Percentiles rank a stretch among this genome's conserved stretches.
phyloP scores from a whole-genome alignment of 2,888 invertebrate species.

The Drosophila formosana region DNA sequence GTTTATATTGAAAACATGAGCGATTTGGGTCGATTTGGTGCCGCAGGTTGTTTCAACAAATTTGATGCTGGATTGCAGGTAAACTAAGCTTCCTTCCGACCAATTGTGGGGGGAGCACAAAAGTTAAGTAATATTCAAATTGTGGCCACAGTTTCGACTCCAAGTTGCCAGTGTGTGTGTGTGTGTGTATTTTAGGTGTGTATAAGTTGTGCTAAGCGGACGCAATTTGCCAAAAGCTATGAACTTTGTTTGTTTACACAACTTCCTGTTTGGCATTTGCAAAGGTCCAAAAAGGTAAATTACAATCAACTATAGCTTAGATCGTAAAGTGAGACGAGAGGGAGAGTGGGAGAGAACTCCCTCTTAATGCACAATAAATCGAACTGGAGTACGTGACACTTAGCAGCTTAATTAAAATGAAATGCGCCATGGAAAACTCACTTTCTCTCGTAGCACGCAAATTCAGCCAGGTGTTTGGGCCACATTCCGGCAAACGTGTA shows the following conservation, averaged over 20 bases:
- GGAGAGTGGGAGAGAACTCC: neutral
- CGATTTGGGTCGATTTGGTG: slow-evolving; percentile 37
- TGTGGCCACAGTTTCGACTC: slow-evolving; percentile 53
- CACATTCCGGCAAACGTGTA: slow-evolving; percentile 6
- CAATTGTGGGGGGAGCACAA: slow-evolving; percentile 9
- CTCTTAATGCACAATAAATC: slow-evolving; percentile 57
- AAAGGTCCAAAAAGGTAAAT: slow-evolving; percentile 24
- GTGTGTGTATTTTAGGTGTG: slow-evolving; percentile 16
- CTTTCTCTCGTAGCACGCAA: slow-evolving; percentile 16
- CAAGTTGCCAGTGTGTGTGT: slow-evolving; percentile 5
- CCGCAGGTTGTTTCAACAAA: slow-evolving; percentile 35
- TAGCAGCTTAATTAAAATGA: slow-evolving; percentile 70
- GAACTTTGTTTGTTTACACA: slow-evolving; percentile 48
- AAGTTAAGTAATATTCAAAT: slow-evolving; percentile 57
- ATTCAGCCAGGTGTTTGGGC: slow-evolving; percentile 1
- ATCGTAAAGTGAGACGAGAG: neutral
- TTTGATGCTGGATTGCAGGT: slow-evolving; percentile 22
- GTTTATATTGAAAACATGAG: slow-evolving; percentile 43
- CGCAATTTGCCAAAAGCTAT: slow-evolving; percentile 56
- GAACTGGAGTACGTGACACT: slow-evolving; percentile 67
- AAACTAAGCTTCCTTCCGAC: neutral
- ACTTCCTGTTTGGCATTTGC: slow-evolving; percentile 40
- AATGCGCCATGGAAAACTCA: slow-evolving; percentile 57
- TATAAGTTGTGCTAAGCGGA: slow-evolving; percentile 23
- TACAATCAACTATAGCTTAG: slow-evolving; percentile 8